Percentiles rank a stretch among this genome's conserved stretches.
These are phyloP conservation scores for Nephrotoma appendiculata DNA, from an alignment of 2,888 invertebrate species.

Conservation along the genomic window DNA sequence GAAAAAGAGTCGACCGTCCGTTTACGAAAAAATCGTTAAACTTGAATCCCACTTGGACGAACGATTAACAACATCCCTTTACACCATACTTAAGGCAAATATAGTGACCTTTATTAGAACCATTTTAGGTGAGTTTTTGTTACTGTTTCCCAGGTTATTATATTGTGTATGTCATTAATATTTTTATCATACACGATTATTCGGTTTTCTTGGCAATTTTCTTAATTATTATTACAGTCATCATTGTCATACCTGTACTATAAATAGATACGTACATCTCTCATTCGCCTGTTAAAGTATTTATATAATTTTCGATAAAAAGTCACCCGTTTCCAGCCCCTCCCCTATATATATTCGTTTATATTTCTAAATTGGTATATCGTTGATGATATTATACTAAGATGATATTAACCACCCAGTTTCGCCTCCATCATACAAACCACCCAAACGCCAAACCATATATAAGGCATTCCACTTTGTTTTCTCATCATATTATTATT, in stretches of 20 bases:
- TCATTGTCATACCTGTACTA: background rate
- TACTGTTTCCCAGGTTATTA: background rate
- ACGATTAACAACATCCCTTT: constrained; percentile 42
- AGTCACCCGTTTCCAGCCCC: background rate
- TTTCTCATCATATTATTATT: background rate
- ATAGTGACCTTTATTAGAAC: constrained; percentile 45
- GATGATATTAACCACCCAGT: background rate
- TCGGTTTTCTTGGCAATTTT: background rate
- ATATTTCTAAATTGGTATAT: background rate
- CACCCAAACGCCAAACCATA: background rate
- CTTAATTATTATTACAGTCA: background rate
- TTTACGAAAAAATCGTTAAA: constrained; percentile 19
- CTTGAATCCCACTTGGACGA: constrained; percentile 42
- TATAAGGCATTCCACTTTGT: background rate
- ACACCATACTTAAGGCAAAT: constrained; percentile 42
- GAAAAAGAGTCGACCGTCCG: constrained; percentile 36
- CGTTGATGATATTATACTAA: background rate
- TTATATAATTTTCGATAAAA: background rate
- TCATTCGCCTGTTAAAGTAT: background rate
- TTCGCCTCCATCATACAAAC: background rate
- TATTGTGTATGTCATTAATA: background rate
- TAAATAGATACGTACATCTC: background rate
- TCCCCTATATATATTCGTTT: background rate
- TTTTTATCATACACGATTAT: background rate
- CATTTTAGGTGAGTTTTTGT: constrained; percentile 28